These are phyloP conservation scores for Plemyria rubiginata DNA, from an alignment of 2,888 invertebrate genomes.

Conservation along the genomic window DNA sequence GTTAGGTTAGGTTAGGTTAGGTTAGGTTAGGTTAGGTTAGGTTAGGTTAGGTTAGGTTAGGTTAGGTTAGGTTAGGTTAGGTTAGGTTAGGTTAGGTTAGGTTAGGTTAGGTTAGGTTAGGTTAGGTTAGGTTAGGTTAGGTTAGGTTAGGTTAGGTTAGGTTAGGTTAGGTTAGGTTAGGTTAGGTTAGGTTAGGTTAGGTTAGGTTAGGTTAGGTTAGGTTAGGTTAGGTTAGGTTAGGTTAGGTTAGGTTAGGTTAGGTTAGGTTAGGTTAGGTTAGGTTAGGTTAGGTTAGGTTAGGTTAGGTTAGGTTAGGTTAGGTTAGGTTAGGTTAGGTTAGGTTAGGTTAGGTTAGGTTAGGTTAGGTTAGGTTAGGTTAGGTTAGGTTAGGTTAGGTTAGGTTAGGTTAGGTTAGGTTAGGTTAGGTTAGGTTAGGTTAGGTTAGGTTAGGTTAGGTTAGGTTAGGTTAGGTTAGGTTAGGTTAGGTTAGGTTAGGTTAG, in stretches of 20 bases:
- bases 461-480: too few relatives aligned
- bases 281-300: too few relatives aligned
- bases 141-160: slow-evolving; percentile 17
- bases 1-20: slow-evolving; percentile 32
- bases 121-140: slow-evolving; percentile 21
- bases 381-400: too few relatives aligned
- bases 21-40: slow-evolving; percentile 35
- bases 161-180: slow-evolving; percentile 17
- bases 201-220: neutral
- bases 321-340: too few relatives aligned
- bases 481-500: too few relatives aligned
- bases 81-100: neutral
- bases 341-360: too few relatives aligned
- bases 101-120: slow-evolving; percentile 9
- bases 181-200: slow-evolving; percentile 1
- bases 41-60: slow-evolving; percentile 24
- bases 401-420: too few relatives aligned
- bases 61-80: slow-evolving; percentile 9
- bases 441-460: too few relatives aligned
- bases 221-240: slow-evolving; percentile 14
- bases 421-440: too few relatives aligned
- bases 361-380: too few relatives aligned
- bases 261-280: slow-evolving; percentile 33
- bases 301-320: too few relatives aligned
- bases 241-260: slow-evolving; percentile 16